Evolutionary conservation across 1,140 invertebrate species (phyloP), one percentile per base, ranked within the genome.

Genomic region (Pygmarrhopalites habei): DNA sequence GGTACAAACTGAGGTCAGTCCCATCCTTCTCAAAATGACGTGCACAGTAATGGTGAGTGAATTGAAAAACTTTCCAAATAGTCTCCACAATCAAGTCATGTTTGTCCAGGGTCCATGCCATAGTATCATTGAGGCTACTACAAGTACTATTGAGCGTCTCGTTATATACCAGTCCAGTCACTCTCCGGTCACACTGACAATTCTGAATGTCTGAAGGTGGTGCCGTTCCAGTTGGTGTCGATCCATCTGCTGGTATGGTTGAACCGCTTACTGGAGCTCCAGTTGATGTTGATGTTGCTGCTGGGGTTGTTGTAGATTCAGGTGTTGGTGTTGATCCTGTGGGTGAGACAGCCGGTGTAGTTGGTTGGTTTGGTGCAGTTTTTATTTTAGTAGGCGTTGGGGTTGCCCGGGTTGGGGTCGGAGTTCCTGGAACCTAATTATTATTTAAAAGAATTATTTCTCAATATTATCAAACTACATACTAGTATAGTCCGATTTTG

Each of bases 41-140:
- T 21, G 51, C 5, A 21, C 51, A 55, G 23, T 55, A 23, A 21
- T 29, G 29, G 14, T 55, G 51, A 12, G 21, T 21, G 29, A 55
- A 55, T 21, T 55, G 51, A 32, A 55, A 55, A 7, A 32, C 29
- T 55, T 55, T 55, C 51, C 51, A 55, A 12, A 55, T 32, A 23
- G 51, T 55, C 21, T 55, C 51, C 51, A 32, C 29, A 12, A 55
- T 14, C 5, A 55, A 28, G 29, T 55, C 51, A 7, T 23, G 51
- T 7, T 29, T 32, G 5, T 4, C 17, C 5, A 10, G 29, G 7
- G 26, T 55, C 51, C 46, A 49, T 19, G 7, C 7, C 7, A 12
- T 15, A 14, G 14, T 7, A 19, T 19, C 19, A 49, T 19, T 23
- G 14, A 49, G 46, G 14, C 46, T 21, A 39, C 35, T 39, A 49